Conservation (phyloP, 2,888 invertebrate genomes). For the Apotomis turbidana region DNA sequence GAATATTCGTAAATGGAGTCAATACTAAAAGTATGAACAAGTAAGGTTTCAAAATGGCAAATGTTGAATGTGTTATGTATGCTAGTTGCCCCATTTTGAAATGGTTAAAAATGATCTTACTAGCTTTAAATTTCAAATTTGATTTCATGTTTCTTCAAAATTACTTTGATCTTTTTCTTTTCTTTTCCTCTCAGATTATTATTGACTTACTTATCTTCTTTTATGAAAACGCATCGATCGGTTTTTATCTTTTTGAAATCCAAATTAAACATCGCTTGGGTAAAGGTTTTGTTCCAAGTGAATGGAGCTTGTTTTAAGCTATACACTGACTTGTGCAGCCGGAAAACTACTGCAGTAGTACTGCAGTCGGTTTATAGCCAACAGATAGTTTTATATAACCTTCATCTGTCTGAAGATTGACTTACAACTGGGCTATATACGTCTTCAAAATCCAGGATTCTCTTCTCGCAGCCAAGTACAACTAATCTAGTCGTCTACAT, state of each 20-base stretch:
- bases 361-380: not conserved
- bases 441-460: not conserved
- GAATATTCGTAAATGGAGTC: constrained; percentile 25
- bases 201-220: too few relatives aligned
- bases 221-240: too few relatives aligned
- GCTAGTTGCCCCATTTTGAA: not conserved
- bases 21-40: not conserved
- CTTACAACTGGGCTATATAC: constrained; percentile 3
- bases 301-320: not conserved
- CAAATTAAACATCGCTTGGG: not conserved
- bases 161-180: not conserved
- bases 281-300: constrained; percentile 12
- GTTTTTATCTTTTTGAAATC: not conserved
- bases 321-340: not conserved
- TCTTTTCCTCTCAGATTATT: not conserved
- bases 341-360: not conserved
- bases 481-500: constrained; percentile 9
- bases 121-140: too few relatives aligned
- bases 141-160: too few relatives aligned
- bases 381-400: not conserved
- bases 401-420: not conserved
- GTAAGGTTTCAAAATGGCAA: constrained; percentile 8
- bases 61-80: not conserved
- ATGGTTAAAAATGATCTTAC: not conserved
- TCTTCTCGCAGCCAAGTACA: constrained; percentile 8